Conservation (phyloP, 2,888 invertebrate species). For the Trachelus stipa region DNA sequence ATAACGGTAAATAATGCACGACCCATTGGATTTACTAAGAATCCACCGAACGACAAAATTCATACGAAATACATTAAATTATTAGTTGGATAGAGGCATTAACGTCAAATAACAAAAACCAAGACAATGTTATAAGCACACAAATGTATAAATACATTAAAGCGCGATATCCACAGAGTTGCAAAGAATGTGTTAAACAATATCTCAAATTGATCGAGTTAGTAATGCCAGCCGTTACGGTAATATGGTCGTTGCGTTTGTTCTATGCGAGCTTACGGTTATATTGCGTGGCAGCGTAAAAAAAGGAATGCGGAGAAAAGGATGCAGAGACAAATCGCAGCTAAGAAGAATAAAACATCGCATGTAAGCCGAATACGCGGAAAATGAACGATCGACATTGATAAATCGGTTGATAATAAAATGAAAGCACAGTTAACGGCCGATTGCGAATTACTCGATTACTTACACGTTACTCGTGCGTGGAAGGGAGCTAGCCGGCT, state of each 20-base stretch:
- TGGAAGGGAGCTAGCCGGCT: conserved; percentile 16
- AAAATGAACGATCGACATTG: neutral
- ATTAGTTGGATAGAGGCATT: neutral
- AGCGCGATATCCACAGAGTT: neutral
- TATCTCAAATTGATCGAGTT: neutral
- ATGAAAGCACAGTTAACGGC: conserved; percentile 3
- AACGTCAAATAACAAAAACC: neutral
- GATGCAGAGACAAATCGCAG: neutral
- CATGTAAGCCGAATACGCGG: neutral
- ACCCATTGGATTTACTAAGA: neutral
- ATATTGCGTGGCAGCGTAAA: no score
- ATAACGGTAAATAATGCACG: neutral
- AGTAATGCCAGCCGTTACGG: neutral
- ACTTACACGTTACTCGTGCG: conserved; percentile 21
- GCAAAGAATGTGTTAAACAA: neutral
- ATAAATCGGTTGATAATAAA: neutral
- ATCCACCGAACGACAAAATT: neutral
- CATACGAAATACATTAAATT: neutral
- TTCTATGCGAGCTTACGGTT: neutral
- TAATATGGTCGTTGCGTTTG: neutral
- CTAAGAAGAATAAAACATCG: neutral
- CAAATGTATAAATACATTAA: neutral
- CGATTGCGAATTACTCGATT: neutral
- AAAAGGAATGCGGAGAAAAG: neutral
- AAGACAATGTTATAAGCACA: neutral